Evolutionary conservation across 2,113 vertebrate species (phyloP), one percentile per base, ranked within the genome.

Genomic region (Leiothrix lutea): DNA sequence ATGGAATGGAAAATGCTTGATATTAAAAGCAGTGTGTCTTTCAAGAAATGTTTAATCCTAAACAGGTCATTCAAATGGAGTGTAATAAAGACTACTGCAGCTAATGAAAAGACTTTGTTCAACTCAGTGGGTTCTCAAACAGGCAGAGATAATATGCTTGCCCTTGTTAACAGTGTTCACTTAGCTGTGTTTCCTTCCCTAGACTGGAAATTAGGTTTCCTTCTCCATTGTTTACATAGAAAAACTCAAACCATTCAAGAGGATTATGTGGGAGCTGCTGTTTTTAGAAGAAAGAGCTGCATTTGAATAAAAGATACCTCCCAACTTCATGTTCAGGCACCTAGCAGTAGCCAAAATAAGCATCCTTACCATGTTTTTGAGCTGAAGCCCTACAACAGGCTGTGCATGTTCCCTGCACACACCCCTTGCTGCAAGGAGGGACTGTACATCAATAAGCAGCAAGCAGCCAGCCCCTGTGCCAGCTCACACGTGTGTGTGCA

Each of bases 21-120:
- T 71, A 90, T 56, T 90, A 92, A 87, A 80, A 92, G 33, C 47
- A 81, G 35, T 70, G 21, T 53, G 65, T 70, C 82, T 90, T 86
- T 88, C 72, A 88, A 92, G 18, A 67, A 75, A 56, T 25, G 31
- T 48, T 84, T 94, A 81, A 87, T 92, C 48, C 69, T 81, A 92
- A 95, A 57, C 40, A 80, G 61, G 57, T 85, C n/a, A 25, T 94
- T 90, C 50, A 89, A 84, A 79, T 91, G 28, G 16, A 81, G 14
- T 33, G 14, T 47, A 72, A 84, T 94, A 84, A 70, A 79, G 53
- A 81, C 44, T 77, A 9, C 19, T 89, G 26, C n/a, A 79, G 77
- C 71, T 94, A 65, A 91, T 62, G 53, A 92, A 72, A 94, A 87
- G 57, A 82, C 91, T 72, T 81, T 65, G 21, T 86, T 94, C 33